A percentile compares a stretch with the other conserved stretches of the same genome.
Evolutionary conservation across 2,113 vertebrate genomes (phyloP).

Genomic region (Protobothrops flavoviridis): DNA sequence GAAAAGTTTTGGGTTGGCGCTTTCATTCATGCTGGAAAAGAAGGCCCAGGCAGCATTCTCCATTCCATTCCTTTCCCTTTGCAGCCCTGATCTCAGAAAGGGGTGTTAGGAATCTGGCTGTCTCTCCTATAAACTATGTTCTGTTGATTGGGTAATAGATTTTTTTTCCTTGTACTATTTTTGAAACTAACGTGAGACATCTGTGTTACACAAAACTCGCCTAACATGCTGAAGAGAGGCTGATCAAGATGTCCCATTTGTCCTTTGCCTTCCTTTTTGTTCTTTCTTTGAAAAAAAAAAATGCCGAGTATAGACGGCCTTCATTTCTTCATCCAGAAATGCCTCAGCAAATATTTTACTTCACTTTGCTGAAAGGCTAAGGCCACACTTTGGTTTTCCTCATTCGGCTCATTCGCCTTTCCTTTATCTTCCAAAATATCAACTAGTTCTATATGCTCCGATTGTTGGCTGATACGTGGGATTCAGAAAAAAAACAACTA

Average conservation of each 20-base stretch:
- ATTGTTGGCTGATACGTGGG: not conserved
- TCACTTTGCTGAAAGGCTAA: not conserved
- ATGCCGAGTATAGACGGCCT: no score
- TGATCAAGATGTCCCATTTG: no score
- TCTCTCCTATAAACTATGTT: not conserved
- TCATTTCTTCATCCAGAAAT: no score
- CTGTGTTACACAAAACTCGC: no score
- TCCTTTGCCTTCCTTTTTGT: no score
- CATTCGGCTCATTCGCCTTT: not conserved
- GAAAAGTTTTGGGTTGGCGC: not conserved
- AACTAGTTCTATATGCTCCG: constrained; percentile 3
- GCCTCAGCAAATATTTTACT: not conserved
- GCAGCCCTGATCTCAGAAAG: not conserved
- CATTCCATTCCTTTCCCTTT: not conserved
- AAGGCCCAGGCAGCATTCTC: not conserved
- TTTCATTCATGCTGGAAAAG: not conserved
- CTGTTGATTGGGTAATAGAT: not conserved
- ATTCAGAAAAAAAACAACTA: constrained; percentile 17
- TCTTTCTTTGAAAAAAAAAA: no score
- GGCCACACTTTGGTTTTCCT: not conserved
- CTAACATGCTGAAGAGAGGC: no score
- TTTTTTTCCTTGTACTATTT: no score
- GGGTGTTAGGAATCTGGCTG: not conserved
- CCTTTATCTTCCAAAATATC: constrained; percentile 34
- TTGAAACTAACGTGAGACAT: no score